Conservation (phyloP, 2,797 vertebrate genomes). For the Aplochiton taeniatus region DNA sequence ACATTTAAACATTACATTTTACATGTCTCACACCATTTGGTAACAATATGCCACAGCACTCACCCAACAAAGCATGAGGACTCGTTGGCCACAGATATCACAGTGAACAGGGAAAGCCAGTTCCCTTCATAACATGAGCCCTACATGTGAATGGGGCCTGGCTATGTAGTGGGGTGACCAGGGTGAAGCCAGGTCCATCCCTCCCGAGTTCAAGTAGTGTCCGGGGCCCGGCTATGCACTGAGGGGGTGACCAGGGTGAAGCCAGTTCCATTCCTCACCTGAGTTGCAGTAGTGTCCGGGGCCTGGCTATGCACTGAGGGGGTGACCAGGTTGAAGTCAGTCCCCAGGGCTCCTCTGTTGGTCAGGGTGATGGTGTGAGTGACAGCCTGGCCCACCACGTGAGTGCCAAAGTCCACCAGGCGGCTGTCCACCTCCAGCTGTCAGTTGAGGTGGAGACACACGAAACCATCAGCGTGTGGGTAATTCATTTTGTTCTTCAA, state of each 20-base stretch:
- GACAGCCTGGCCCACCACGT: slow-evolving; percentile 86
- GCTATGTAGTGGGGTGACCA: too few species aligned
- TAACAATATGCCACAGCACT: too few species aligned
- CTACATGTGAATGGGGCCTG: too few species aligned
- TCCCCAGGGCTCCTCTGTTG: slow-evolving; percentile 86
- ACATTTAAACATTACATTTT: too few species aligned
- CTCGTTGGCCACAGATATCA: too few species aligned
- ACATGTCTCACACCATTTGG: too few species aligned
- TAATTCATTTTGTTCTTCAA: too few species aligned
- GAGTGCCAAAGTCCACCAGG: slow-evolving; percentile 85
- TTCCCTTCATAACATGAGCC: too few species aligned
- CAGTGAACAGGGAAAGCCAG: too few species aligned
- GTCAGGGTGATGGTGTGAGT: slow-evolving; percentile 82
- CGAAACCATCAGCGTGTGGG: slow-evolving; percentile 18
- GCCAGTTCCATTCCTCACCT: slow-evolving; percentile 54
- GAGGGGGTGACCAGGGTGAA: slow-evolving; percentile 1
- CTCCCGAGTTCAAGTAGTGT: slow-evolving; percentile 51
- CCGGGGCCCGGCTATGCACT: slow-evolving; percentile 36
- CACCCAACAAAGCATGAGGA: too few species aligned
- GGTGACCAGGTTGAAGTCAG: slow-evolving; percentile 74
- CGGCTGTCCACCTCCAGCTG: slow-evolving; percentile 87
- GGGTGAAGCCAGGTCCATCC: too few species aligned
- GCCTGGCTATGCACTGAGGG: slow-evolving; percentile 46
- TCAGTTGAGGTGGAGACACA: slow-evolving; percentile 40
- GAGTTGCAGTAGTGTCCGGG: slow-evolving; percentile 28